phyloP scores from a whole-genome alignment of 2,113 vertebrate species.

The Sphyrna mokarran region DNA sequence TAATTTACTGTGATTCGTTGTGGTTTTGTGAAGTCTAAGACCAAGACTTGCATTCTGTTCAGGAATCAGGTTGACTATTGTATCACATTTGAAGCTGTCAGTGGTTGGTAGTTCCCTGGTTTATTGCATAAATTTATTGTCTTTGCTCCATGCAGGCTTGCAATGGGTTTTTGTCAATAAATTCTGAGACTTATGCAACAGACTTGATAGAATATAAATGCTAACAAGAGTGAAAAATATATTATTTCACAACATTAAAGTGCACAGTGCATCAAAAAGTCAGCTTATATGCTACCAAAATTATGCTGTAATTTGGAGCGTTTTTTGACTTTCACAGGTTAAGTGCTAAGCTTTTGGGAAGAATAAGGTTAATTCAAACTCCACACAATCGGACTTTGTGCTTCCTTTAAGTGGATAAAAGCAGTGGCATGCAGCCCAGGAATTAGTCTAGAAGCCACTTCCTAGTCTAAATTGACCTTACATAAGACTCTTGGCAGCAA shows the following conservation, averaged over 20 bases:
- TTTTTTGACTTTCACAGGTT: neutral
- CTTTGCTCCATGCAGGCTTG: neutral
- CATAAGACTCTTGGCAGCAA: neutral
- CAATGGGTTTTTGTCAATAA: neutral
- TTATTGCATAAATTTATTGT: neutral
- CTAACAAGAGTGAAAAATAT: neutral
- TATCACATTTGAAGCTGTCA: neutral
- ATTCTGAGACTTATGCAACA: neutral
- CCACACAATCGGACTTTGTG: neutral
- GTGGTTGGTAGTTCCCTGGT: neutral
- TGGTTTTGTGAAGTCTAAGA: too few species aligned
- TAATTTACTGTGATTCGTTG: neutral
- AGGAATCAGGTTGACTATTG: neutral
- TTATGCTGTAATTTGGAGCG: neutral
- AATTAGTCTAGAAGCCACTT: neutral
- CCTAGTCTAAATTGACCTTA: neutral
- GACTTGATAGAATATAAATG: neutral
- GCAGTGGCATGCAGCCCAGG: neutral
- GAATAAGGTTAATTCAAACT: neutral
- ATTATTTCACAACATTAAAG: neutral
- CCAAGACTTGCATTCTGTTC: neutral
- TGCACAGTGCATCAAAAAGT: neutral
- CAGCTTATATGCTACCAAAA: neutral
- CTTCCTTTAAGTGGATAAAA: neutral
- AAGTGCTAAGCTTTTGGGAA: neutral